phyloP scores from a whole-genome alignment of 1,140 invertebrate species.

The Neotoxoptera formosana region DNA sequence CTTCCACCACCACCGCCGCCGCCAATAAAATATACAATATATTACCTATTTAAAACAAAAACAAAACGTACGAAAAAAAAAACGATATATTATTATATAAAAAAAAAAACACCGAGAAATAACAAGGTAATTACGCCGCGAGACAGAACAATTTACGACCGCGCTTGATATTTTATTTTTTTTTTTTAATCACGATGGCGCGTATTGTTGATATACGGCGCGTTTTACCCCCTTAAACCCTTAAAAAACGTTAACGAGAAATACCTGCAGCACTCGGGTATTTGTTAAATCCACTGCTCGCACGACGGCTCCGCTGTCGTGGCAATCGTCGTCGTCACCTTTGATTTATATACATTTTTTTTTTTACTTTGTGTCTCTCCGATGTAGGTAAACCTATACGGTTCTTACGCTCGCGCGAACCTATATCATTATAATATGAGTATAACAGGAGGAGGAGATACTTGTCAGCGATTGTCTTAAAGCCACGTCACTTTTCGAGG shows the following conservation, averaged over 20 bases:
- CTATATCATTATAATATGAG: neutral
- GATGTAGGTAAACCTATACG: neutral
- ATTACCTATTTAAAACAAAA: neutral
- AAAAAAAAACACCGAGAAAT: neutral
- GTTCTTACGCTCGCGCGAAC: neutral
- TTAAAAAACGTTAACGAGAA: constrained; percentile 5
- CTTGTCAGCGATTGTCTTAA: neutral
- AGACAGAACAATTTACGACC: constrained; percentile 30
- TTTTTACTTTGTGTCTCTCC: neutral
- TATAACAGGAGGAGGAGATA: neutral
- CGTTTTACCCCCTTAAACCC: neutral
- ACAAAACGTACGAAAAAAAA: neutral
- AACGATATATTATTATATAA: neutral
- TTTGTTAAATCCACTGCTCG: neutral
- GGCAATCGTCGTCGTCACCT: neutral
- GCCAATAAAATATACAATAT: constrained; percentile 5
- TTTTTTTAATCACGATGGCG: neutral
- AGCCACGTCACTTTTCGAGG: neutral
- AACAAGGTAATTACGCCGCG: constrained; percentile 10
- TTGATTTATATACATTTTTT: constrained; percentile 41
- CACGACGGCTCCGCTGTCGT: neutral
- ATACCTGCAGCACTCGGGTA: neutral
- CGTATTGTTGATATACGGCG: neutral
- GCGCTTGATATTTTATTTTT: neutral
- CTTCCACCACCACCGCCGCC: neutral